Evolutionary conservation across 1,140 invertebrate species (phyloP), one percentile per base, ranked within the genome.

Genomic region (Scaptomyza hsui): DNA sequence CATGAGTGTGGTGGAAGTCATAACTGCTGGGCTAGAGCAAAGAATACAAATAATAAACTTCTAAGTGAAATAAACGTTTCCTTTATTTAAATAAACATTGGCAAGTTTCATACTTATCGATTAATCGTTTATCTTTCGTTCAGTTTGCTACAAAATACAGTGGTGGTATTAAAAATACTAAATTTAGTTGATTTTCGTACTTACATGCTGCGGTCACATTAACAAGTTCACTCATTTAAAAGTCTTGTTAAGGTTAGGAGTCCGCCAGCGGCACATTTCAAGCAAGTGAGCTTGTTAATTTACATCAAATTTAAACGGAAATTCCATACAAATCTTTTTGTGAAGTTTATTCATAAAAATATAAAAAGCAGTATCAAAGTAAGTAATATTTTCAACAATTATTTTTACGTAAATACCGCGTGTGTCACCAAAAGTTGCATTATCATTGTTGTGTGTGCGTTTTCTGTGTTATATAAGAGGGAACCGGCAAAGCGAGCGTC

Each of bases 1-100:
- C 63, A 89, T 93, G 44, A 37, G 62, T 39, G 52, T 68, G 3
- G 51, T 86, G 42, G 83, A 80, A 13, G 91, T 92, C 0, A 78
- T 93, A 19, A 68, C 35, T 4, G 41, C 21, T 0, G 78, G 62
- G 13, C 29, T 81, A 2, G 77, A 81, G 29, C 57, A 78, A 7
- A 61, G 82, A 63, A 62, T 81, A 19, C 65, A 81, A 29, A 48
- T 86, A 52, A 1, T 48, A 24, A 45, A 55, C 6, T 24, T 2
- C 7, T 59, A 7, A 67, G 6, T 9, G 3, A 39, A 6, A 29
- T n/a, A n/a, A n/a, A n/a, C n/a, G 2, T 26, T 9, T 13, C 4
- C 0, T 37, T 24, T 10, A 21, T 48, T 64, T 9, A 56, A 64
- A 64, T 39, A 39, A 47, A 53, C 16, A n/a, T 37, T 52, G 0